Percentiles rank a stretch among this genome's conserved stretches.
phyloP scores from a whole-genome alignment of 2,888 invertebrate species.

The Saturnia pavonia region DNA sequence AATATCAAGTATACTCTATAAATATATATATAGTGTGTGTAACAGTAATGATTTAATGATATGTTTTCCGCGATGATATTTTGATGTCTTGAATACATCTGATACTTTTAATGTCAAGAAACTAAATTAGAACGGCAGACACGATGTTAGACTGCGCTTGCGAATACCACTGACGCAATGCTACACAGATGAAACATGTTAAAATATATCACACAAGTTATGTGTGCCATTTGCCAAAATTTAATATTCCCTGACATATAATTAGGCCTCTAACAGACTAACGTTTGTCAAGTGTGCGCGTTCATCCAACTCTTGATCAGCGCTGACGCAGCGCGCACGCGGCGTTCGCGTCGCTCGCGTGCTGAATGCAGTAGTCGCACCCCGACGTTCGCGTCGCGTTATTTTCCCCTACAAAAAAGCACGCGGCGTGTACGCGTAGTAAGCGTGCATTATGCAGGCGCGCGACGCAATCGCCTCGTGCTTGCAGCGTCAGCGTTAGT shows the following conservation, averaged over 20 bases:
- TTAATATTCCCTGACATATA: conserved; percentile 36
- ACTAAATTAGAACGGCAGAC: conserved; percentile 29
- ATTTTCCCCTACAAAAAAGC: no score
- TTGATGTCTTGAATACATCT: background rate
- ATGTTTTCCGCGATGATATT: background rate
- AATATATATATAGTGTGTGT: background rate
- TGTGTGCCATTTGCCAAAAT: conserved; percentile 38
- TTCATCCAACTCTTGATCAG: no score
- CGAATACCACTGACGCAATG: conserved; percentile 35
- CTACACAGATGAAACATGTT: conserved; percentile 33
- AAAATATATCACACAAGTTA: conserved; percentile 36
- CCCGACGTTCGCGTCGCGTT: no score
- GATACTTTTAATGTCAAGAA: background rate
- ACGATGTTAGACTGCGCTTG: conserved; percentile 27
- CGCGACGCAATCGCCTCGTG: no score
- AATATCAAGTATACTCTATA: background rate
- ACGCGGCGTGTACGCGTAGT: no score
- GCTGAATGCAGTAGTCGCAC: no score
- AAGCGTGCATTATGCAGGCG: no score
- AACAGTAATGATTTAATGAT: background rate
- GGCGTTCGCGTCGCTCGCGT: no score
- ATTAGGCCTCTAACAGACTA: no score
- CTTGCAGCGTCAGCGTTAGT: no score
- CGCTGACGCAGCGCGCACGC: no score
- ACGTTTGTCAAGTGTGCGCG: no score